Base-by-base conservation (phyloP, 2,888 invertebrate genomes). In the Leptopilina drosophilae region DNA sequence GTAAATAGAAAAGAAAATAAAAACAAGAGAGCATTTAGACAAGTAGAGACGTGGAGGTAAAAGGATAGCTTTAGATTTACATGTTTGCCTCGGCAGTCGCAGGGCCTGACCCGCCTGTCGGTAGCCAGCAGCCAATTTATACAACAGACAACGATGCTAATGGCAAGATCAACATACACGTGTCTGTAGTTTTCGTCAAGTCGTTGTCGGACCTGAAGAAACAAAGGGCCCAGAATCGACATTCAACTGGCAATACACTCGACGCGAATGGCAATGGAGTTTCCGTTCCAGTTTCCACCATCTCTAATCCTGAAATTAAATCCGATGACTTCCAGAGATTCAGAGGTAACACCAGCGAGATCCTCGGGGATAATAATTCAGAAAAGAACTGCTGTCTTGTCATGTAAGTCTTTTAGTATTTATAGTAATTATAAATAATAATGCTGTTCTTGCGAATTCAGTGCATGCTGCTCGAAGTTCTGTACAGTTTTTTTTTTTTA, bases 201-300 rank as follows among this genome's bases (percentile, higher is more conserved):
- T 98, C 98, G 76, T 94, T 98, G 87, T 96, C 98, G 77, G 98
- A 98, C 92, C 93, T 98, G 91, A 98, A 98, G 93, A 98, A 98
- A 92, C 97, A 98, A 90, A 94, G 98, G 84, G 95, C 97, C 83
- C 96, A 96, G 88, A 96, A 96, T 87, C 93, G 97, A 87, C 95
- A 95, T 89, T 80, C 83, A 77, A 59, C 91, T 93, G 88, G 89
- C 91, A 80, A 93, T 93, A 78, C 93, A 86, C 59, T 88, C 46
- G 88, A 89, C 78, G 82, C 93, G 78, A 93, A 91, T 81, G 88
- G 88, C 6, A 89, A 88, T 49, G 87, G 87, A 33, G 93, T 93
- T 7, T 91, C 92, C 84, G 92, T 92, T 79, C 93, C 94, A 65
- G 89, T 89, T 15, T 86, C 90, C 79, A 81, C 92, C 87, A 84